Evolutionary conservation across 2,113 vertebrate species (phyloP), one percentile per base, ranked within the genome.

Genomic region (Oryzias javanicus): DNA sequence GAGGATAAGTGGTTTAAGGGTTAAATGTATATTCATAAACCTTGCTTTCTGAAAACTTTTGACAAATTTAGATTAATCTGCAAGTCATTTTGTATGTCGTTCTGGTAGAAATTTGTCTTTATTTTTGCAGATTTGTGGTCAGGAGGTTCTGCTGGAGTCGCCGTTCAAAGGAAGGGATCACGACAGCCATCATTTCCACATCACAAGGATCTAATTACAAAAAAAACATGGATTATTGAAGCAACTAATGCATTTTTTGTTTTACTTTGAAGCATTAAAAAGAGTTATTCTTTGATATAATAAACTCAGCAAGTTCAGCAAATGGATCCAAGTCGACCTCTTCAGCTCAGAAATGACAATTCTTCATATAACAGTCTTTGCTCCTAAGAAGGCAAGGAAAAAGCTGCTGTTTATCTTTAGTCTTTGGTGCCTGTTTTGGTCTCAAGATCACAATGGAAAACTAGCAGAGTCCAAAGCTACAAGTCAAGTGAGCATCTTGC

Each of bases 121-220:
- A 14, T 56, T 64, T 48, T 76, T 82, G 18, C 66, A 82, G 84
- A 49, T 68, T 7, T 42, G 6, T 0, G 0, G 35, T 47, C 57
- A 18, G 1, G 18, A 53, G 19, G 54, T 14, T 24, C 20, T 22
- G 40, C 49, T 53, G 17, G 5, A 3, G 45, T 56, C 17, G 4
- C 16, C 55, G 40, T 55, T 45, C 20, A 62, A 41, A 65, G 7
- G 6, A 55, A 60, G 6, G n/a, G n/a, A 51, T 45, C 35, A 46
- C 20, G 12, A 63, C 7, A 19, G 5, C 13, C 14, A 17, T 46
- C 45, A 10, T 6, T 29, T 50, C 16, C 24, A 35, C 18, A 42
- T 16, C 14, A 24, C 7, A 25, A 61, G 12, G 35, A 25, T 20
- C 7, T 8, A 8, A 15, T 10, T 35, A 35, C 29, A 35, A 35